These are phyloP conservation scores for Empidonax alnorum DNA, from an alignment of 2,113 vertebrate species.

Conservation along the genomic window DNA sequence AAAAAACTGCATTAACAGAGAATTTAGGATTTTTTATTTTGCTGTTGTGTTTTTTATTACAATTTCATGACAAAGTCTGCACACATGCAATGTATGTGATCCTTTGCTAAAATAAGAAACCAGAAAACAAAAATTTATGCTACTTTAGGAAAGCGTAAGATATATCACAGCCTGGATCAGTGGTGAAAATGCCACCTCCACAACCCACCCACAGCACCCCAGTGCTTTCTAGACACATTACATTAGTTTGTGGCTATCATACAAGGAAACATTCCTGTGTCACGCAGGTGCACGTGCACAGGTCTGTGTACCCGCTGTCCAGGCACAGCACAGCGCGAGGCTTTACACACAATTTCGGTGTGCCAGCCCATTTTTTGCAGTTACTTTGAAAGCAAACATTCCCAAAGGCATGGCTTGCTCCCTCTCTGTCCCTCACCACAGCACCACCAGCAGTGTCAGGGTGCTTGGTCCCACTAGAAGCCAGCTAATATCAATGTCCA, in stretches of 20 bases:
- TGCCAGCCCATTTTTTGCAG: background rate
- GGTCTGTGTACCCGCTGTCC: rapidly evolving
- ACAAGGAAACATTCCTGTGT: rapidly evolving
- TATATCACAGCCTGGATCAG: background rate
- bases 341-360: rapidly evolving
- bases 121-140: background rate
- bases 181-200: background rate
- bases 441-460: rapidly evolving
- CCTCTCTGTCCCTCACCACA: background rate
- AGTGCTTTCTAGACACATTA: background rate
- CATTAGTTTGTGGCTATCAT: rapidly evolving
- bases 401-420: background rate
- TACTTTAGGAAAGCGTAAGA: background rate
- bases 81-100: background rate
- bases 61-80: background rate
- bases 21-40: background rate
- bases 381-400: background rate
- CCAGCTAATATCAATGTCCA: background rate
- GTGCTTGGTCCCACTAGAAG: background rate
- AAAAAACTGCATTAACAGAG: background rate
- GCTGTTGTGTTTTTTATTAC: background rate
- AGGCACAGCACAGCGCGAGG: rapidly evolving
- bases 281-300: rapidly evolving
- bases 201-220: rapidly evolving
- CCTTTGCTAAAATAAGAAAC: background rate